Conservation (phyloP, 2,888 invertebrate species). For the Sympetrum striolatum region DNA sequence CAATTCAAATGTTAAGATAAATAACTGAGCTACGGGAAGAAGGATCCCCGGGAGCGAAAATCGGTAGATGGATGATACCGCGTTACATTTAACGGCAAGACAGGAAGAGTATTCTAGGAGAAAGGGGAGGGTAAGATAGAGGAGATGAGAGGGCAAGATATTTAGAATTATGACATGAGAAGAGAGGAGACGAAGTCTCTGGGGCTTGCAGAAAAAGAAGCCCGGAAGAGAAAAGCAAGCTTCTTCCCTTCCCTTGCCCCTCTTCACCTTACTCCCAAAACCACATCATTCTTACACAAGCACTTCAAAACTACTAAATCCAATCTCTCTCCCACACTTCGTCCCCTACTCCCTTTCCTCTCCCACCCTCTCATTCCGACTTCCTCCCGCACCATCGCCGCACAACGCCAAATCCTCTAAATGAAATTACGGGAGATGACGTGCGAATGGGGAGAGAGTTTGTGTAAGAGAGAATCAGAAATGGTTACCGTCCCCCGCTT, state of each 20-base stretch:
- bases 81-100: not conserved
- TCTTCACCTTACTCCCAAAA: slow-evolving; percentile 20
- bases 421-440: slow-evolving; percentile 22
- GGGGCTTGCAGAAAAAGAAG: not conserved
- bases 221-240: not conserved
- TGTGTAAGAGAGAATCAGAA: not conserved
- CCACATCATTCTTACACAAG: slow-evolving; percentile 39
- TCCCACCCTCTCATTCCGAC: not conserved
- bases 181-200: too few species aligned
- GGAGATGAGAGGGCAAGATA: not conserved
- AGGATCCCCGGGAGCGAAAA: too few species aligned
- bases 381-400: not conserved
- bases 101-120: too few species aligned
- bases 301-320: slow-evolving; percentile 42
- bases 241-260: not conserved
- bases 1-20: too few species aligned
- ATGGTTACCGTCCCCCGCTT: not conserved
- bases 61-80: too few species aligned
- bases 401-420: not conserved
- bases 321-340: not conserved
- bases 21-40: too few species aligned
- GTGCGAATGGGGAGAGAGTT: not conserved
- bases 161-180: not conserved
- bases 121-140: not conserved
- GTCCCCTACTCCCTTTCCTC: not conserved